These are phyloP conservation scores for Nesogale talazaci DNA, from an alignment of 2,113 vertebrate genomes.

Conservation along the genomic window DNA sequence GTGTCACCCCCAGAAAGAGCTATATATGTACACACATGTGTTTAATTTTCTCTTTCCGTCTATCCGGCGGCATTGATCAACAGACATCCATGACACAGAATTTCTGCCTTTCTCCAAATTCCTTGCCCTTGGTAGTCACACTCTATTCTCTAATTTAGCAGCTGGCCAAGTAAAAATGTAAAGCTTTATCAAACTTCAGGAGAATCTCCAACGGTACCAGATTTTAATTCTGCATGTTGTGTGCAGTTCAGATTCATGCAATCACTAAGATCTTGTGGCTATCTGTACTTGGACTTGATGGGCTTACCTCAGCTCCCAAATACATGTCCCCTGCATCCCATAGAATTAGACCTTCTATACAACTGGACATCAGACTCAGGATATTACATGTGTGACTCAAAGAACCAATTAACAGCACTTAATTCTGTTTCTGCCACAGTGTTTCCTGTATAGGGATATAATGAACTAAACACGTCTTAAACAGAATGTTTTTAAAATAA, in stretches of 20 bases:
- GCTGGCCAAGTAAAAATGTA: background rate
- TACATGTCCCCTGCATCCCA: background rate
- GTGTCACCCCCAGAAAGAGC: background rate
- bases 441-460: background rate
- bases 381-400: background rate
- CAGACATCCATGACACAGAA: background rate
- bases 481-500: background rate
- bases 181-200: background rate
- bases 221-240: background rate
- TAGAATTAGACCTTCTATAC: background rate
- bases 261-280: background rate
- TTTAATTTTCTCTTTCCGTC: background rate
- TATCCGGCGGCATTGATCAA: background rate
- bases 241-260: background rate
- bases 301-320: background rate
- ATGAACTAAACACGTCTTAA: background rate
- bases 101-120: background rate
- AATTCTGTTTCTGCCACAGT: background rate
- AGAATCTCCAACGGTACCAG: background rate
- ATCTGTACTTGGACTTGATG: background rate
- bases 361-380: background rate
- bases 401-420: background rate
- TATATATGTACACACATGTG: background rate
- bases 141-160: background rate
- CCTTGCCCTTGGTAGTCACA: background rate